phyloP scores from a whole-genome alignment of 2,888 invertebrate species.

The Listrodromus nycthemerus region DNA sequence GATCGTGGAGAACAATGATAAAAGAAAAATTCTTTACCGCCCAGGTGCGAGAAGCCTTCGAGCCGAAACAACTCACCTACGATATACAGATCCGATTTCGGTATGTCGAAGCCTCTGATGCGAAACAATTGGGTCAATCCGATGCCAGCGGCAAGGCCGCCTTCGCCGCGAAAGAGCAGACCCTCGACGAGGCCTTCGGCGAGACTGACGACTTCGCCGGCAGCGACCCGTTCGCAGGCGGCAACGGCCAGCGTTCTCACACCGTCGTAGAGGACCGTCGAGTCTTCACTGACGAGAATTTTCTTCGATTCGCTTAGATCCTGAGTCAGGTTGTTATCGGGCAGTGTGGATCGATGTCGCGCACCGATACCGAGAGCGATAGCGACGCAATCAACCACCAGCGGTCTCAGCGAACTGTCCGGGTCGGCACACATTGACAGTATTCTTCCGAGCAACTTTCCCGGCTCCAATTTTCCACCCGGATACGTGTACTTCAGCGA shows the following conservation, averaged over 20 bases:
- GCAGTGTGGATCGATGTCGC: constrained; percentile 76
- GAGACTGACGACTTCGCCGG: constrained; percentile 77
- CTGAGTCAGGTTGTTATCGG: constrained; percentile 77
- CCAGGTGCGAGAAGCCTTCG: too few species aligned
- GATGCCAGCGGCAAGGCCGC: constrained; percentile 78
- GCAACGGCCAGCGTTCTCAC: constrained; percentile 76
- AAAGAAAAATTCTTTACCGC: too few species aligned
- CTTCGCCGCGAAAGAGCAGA: constrained; percentile 76
- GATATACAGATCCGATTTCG: constrained; percentile 76
- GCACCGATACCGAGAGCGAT: constrained; percentile 78
- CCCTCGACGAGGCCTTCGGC: constrained; percentile 80
- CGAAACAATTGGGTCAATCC: constrained; percentile 77
- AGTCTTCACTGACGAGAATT: constrained; percentile 74
- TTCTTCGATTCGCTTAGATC: constrained; percentile 77
- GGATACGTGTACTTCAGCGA: constrained; percentile 81
- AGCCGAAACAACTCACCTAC: constrained; percentile 71
- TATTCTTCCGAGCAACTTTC: constrained; percentile 78
- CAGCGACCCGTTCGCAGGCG: constrained; percentile 76
- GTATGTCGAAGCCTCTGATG: constrained; percentile 78
- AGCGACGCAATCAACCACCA: constrained; percentile 78
- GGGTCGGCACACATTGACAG: constrained; percentile 80
- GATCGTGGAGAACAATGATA: too few species aligned
- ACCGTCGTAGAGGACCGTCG: constrained; percentile 73
- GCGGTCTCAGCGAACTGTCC: constrained; percentile 73
- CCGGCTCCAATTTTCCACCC: constrained; percentile 79